Percentiles rank a stretch among this genome's conserved stretches.
Conservation (phyloP, 1,140 invertebrate species). For the Aphis craccivora region DNA sequence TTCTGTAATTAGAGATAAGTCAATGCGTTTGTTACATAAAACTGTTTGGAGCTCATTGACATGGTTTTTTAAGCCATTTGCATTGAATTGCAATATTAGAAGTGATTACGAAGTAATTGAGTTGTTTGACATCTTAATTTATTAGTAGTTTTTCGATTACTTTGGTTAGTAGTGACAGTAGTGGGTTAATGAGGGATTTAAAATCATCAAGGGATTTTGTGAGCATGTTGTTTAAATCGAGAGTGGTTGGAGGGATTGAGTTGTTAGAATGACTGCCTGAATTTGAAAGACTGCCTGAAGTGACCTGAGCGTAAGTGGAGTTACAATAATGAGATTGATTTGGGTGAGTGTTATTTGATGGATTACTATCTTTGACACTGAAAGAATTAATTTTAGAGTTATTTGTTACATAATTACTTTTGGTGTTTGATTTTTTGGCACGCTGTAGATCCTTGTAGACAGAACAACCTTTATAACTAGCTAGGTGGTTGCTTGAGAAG, state of each 20-base stretch:
- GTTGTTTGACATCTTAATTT: background rate
- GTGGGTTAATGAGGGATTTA: background rate
- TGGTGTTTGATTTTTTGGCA: no score
- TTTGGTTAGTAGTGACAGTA: background rate
- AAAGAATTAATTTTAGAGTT: no score
- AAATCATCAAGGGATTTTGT: background rate
- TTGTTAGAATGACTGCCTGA: no score
- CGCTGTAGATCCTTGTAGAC: no score
- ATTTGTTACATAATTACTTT: no score
- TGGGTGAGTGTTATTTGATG: no score
- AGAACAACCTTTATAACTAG: no score
- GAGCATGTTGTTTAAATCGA: background rate
- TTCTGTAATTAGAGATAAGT: background rate
- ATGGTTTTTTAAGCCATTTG: conserved; percentile 14
- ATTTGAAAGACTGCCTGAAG: background rate
- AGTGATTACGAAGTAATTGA: background rate
- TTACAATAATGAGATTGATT: no score
- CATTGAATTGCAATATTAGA: conserved; percentile 5
- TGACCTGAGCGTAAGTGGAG: background rate
- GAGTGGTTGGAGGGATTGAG: background rate
- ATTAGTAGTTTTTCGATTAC: background rate
- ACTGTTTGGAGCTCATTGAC: background rate
- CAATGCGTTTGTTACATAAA: background rate
- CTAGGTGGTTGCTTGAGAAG: no score
- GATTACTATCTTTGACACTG: no score